Evolutionary conservation across 2,888 invertebrate species (phyloP).

Genomic region (Meandrusa payeni): DNA sequence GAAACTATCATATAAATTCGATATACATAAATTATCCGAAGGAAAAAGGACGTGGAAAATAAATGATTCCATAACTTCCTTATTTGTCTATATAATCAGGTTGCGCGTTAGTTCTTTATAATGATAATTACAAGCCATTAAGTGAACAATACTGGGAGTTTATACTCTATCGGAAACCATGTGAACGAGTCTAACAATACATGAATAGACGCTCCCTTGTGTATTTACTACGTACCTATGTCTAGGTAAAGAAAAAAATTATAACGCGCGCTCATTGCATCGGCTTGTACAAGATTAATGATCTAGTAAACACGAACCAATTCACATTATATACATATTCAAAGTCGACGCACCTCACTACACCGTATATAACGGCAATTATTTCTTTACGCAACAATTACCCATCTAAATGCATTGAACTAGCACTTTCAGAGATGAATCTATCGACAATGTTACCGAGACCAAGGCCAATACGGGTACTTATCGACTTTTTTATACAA

Average conservation of each 20-base stretch:
- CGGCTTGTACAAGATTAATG: slow-evolving; percentile 46
- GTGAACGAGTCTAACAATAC: slow-evolving; percentile 54
- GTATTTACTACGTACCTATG: slow-evolving; percentile 4
- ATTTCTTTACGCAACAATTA: slow-evolving; percentile 29
- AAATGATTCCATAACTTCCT: slow-evolving; percentile 10
- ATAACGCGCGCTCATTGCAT: slow-evolving; percentile 37
- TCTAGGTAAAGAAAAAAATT: slow-evolving; percentile 21
- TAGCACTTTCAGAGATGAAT: slow-evolving; percentile 4
- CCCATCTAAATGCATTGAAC: slow-evolving; percentile 9
- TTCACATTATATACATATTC: slow-evolving; percentile 24
- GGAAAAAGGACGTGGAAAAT: slow-evolving; percentile 7
- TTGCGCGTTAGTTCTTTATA: slow-evolving; percentile 17
- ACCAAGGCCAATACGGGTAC: slow-evolving; percentile 14
- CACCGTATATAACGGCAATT: slow-evolving; percentile 29
- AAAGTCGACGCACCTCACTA: slow-evolving; percentile 28
- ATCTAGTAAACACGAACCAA: slow-evolving; percentile 29
- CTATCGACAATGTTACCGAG: slow-evolving; percentile 6
- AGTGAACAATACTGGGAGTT: slow-evolving; percentile 47
- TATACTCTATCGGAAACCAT: slow-evolving; percentile 51
- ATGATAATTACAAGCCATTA: slow-evolving; percentile 29
- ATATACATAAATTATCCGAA: not conserved
- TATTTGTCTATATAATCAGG: slow-evolving; percentile 12
- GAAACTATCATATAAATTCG: no score
- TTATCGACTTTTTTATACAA: slow-evolving; percentile 10
- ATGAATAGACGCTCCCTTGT: slow-evolving; percentile 45